Percentiles rank a stretch among this genome's conserved stretches.
Evolutionary conservation across 1,140 invertebrate genomes (phyloP).

Genomic region (Listronotus oregonensis): DNA sequence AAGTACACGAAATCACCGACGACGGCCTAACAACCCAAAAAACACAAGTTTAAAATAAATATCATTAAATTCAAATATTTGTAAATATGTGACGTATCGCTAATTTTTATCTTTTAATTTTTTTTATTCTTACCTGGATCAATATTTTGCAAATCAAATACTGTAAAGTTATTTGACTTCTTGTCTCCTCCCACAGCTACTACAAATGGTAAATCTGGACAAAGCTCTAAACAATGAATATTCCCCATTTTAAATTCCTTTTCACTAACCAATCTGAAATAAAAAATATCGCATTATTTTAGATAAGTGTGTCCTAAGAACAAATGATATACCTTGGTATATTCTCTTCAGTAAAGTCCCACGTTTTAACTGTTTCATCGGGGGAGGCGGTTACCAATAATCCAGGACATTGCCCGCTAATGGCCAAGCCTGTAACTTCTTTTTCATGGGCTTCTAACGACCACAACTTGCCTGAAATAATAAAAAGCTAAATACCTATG

Average conservation of each 20-base stretch:
- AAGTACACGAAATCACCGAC: no score
- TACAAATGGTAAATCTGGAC: slow-evolving; percentile 80
- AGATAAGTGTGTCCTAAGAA: no score
- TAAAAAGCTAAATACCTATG: neutral
- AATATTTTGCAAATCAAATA: slow-evolving; percentile 74
- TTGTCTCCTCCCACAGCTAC: slow-evolving; percentile 84
- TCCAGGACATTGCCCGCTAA: slow-evolving; percentile 71
- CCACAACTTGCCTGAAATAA: slow-evolving; percentile 69
- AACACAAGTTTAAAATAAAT: no score
- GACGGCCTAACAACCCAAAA: no score
- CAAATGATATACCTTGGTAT: slow-evolving; percentile 25
- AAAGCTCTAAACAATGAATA: slow-evolving; percentile 73
- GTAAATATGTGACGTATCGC: no score
- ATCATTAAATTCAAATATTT: no score
- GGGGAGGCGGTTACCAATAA: slow-evolving; percentile 73
- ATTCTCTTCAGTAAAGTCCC: slow-evolving; percentile 65
- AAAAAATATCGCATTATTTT: no score
- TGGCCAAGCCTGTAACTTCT: slow-evolving; percentile 76
- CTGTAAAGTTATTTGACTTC: slow-evolving; percentile 75
- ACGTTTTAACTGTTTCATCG: slow-evolving; percentile 78
- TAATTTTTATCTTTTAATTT: no score
- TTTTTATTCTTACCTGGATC: slow-evolving; percentile 62
- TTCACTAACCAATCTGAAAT: slow-evolving; percentile 53
- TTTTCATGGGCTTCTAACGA: slow-evolving; percentile 77
- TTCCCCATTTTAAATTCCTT: slow-evolving; percentile 70